phyloP scores from a whole-genome alignment of 2,797 vertebrate genomes.

The Urosaurus nigricauda region DNA sequence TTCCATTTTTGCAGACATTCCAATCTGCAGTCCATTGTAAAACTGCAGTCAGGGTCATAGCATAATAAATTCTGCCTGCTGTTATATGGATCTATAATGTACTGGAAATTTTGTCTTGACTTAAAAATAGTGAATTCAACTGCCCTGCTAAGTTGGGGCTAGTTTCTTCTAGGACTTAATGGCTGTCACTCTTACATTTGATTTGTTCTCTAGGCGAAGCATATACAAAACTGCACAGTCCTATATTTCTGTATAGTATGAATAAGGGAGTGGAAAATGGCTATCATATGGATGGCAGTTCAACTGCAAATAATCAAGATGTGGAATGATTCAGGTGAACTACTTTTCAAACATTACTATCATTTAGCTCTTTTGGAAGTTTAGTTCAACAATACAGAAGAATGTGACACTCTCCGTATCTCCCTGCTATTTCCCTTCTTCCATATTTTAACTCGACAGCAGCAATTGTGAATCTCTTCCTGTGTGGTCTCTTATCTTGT shows the following conservation, averaged over 20 bases:
- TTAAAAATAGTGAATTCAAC: neutral
- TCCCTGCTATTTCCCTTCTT: neutral
- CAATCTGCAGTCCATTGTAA: neutral
- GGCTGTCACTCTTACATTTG: neutral
- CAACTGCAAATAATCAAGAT: neutral
- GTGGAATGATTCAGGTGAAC: neutral
- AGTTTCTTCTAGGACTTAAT: neutral
- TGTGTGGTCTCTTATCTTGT: neutral
- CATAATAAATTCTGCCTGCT: neutral
- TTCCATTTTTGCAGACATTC: constrained; percentile 1
- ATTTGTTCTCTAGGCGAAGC: neutral
- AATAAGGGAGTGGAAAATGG: neutral
- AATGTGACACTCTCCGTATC: neutral
- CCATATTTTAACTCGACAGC: neutral
- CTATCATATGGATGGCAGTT: neutral
- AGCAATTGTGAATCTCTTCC: neutral
- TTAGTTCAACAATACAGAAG: neutral
- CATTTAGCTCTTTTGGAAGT: neutral
- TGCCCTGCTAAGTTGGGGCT: neutral
- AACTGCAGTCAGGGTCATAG: neutral
- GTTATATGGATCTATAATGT: neutral
- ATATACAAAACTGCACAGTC: neutral
- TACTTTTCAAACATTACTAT: neutral
- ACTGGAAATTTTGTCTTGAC: neutral
- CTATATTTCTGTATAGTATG: neutral